phyloP scores from a whole-genome alignment of 1,140 invertebrate genomes.

The Teleogryllus occipitalis region DNA sequence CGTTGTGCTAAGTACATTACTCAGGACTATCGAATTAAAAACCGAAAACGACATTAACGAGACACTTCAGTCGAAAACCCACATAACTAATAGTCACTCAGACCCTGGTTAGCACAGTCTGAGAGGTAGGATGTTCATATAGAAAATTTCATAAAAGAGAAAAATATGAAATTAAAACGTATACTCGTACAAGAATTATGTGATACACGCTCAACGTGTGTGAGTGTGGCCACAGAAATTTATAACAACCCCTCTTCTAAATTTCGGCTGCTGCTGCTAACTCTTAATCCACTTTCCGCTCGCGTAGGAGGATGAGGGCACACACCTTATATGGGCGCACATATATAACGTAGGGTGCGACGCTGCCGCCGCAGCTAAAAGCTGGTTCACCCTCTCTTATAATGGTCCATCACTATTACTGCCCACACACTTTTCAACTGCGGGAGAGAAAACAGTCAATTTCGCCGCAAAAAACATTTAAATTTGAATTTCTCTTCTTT shows the following conservation, averaged over 20 bases:
- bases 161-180: neutral
- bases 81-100: neutral
- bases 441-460: neutral
- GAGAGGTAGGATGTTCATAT: neutral
- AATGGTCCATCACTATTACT: conserved; percentile 1
- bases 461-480: neutral
- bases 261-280: neutral
- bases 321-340: neutral
- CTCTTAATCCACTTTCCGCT: neutral
- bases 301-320: neutral
- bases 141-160: neutral
- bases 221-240: neutral
- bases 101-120: neutral
- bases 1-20: neutral
- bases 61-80: neutral
- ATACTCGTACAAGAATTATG: conserved; percentile 1
- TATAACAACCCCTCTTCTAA: conserved; percentile 4
- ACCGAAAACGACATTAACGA: neutral
- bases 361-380: neutral
- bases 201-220: neutral
- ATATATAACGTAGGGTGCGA: neutral
- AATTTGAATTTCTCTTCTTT: conserved; percentile 6
- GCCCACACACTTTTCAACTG: neutral
- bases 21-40: neutral
- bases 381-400: neutral